phyloP scores from a whole-genome alignment of 1,140 invertebrate genomes.

The Zaprionus capensis region DNA sequence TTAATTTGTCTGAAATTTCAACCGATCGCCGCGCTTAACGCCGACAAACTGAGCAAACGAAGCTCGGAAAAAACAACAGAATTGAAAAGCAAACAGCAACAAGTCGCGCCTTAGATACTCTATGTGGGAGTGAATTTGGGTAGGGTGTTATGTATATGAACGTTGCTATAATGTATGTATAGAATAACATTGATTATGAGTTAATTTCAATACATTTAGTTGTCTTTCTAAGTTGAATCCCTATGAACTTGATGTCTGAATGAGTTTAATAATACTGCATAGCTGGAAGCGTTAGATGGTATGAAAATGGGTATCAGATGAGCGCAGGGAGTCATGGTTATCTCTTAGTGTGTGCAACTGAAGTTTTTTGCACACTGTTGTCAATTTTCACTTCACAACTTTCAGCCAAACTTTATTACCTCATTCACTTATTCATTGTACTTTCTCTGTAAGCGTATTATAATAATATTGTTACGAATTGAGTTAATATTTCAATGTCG shows the following conservation, averaged over 20 bases:
- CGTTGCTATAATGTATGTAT: too few relatives aligned
- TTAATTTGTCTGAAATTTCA: conserved; percentile 49
- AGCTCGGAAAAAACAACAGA: conserved; percentile 38
- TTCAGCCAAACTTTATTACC: background rate
- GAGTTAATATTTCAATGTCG: conserved; percentile 67
- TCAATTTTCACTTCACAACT: background rate
- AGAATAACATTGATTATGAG: too few relatives aligned
- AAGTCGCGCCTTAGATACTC: conserved; percentile 22
- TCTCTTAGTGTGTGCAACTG: background rate
- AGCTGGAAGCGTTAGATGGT: too few relatives aligned
- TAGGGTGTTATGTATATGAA: background rate
- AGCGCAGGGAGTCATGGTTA: background rate
- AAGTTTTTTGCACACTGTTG: background rate
- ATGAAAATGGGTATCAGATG: background rate
- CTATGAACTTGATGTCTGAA: background rate
- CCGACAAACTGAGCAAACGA: conserved; percentile 64
- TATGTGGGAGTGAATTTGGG: background rate
- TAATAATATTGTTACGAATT: conserved; percentile 36
- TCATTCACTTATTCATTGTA: background rate
- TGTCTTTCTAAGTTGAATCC: background rate
- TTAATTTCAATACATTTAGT: too few relatives aligned
- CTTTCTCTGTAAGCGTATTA: conserved; percentile 14
- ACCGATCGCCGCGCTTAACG: conserved; percentile 52
- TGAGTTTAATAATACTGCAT: background rate
- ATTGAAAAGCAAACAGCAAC: background rate